phyloP scores from a whole-genome alignment of 2,888 invertebrate species.

The Lithophane semibrunnea region DNA sequence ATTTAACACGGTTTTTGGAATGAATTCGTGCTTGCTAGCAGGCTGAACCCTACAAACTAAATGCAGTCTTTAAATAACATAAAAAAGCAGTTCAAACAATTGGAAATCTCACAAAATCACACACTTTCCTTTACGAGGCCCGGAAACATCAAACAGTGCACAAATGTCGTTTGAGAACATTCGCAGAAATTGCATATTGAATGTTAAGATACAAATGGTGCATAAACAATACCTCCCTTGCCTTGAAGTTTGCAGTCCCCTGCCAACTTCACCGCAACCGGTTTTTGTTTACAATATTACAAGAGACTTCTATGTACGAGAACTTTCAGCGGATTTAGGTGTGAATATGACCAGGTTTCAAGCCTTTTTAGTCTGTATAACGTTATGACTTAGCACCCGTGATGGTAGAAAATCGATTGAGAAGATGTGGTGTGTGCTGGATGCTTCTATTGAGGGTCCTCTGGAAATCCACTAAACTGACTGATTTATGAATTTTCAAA shows the following conservation, averaged over 20 bases:
- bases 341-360: constrained; percentile 24
- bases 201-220: constrained; percentile 56
- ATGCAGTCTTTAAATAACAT: too few relatives aligned
- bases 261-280: constrained; percentile 40
- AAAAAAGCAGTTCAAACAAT: constrained; percentile 19
- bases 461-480: not conserved
- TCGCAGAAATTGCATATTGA: constrained; percentile 61
- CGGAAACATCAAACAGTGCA: constrained; percentile 55
- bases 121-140: constrained; percentile 35
- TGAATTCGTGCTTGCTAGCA: too few relatives aligned
- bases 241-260: constrained; percentile 30
- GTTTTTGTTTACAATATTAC: constrained; percentile 52
- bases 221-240: constrained; percentile 57
- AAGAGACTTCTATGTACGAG: constrained; percentile 28
- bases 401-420: not conserved
- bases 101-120: constrained; percentile 30
- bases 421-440: not conserved
- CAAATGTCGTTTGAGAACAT: constrained; percentile 51
- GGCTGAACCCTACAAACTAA: too few relatives aligned
- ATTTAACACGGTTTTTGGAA: too few relatives aligned
- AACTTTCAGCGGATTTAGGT: constrained; percentile 37
- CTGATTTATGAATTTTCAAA: not conserved
- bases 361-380: constrained; percentile 14
- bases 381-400: constrained; percentile 5
- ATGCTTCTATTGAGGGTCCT: not conserved